Evolutionary conservation across 2,888 invertebrate species (phyloP), one percentile per base, ranked within the genome.

Genomic region (Lochmaea crataegi): DNA sequence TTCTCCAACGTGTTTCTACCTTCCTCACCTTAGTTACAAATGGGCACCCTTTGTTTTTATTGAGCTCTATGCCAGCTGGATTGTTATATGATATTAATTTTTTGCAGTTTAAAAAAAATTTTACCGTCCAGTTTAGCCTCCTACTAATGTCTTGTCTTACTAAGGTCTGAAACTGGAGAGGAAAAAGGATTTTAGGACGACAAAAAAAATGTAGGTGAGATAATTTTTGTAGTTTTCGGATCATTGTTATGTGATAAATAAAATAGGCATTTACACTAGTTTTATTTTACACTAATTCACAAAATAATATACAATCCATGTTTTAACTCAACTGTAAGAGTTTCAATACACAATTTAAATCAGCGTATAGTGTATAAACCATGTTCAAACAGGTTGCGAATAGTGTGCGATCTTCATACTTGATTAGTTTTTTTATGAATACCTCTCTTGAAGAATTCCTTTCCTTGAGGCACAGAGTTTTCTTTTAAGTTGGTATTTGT

Each of bases 291-390:
- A 85, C 84, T 85, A 85, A 85, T 84, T 85, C 85, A 85, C 83
- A 86, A 85, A 86, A 84, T 86, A 84, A 84, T 85, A 82, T 85
- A 85, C 85, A 85, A 82, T 85, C 82, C 82, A 84, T 83, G 75
- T 81, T 80, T 77, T 79, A 82, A 83, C 78, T 72, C 81, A 84
- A 83, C 82, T 81, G 80, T 78, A 75, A 79, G 75, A 77, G 74
- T 69, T 53, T 75, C 69, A 73, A 77, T 77, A 77, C 77, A 78
- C 73, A 68, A 63, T 72, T 68, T 73, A 60, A 70, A 69, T 70
- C 63, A 74, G 74, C 74, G 68, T 42, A 41, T 71, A 63, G 72
- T 76, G 75, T 76, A 78, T 70, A 69, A 72, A 77, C 76, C 72
- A 76, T 68, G 68, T 71, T 51, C 18, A 18, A 65, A 70, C 57